Percentiles rank a stretch among this genome's conserved stretches.
phyloP scores from a whole-genome alignment of 2,888 invertebrate species.

The Germaria angustata region DNA sequence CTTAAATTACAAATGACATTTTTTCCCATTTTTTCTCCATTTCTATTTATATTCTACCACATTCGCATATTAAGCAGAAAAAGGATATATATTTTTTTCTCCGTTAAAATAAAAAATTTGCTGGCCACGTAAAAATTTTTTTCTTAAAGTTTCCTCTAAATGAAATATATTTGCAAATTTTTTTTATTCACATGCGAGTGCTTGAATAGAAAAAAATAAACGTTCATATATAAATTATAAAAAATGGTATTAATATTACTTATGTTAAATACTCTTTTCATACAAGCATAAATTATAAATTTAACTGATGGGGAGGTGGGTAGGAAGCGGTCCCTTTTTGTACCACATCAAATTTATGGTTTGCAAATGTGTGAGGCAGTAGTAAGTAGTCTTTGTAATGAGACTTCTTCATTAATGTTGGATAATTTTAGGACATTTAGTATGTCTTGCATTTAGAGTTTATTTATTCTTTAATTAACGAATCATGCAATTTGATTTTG shows the following conservation, averaged over 20 bases:
- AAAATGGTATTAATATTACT: conserved; percentile 65
- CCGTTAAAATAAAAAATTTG: conserved; percentile 22
- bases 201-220: conserved; percentile 11
- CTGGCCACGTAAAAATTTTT: conserved; percentile 49
- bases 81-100: conserved; percentile 51
- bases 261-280: conserved; percentile 64
- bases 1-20: conserved; percentile 65
- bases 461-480: background rate
- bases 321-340: background rate
- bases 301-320: background rate
- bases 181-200: conserved; percentile 38
- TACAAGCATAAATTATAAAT: conserved; percentile 50
- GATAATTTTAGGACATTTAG: background rate
- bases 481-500: background rate
- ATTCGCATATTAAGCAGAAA: conserved; percentile 67
- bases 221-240: conserved; percentile 58
- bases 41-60: conserved; percentile 55
- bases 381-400: background rate
- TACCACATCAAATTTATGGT: conserved; percentile 2
- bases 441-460: background rate
- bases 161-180: conserved; percentile 54
- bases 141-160: conserved; percentile 48
- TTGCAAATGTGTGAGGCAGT: background rate
- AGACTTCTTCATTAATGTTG: background rate
- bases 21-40: conserved; percentile 27